Evolutionary conservation across 2,888 invertebrate species (phyloP).

Genomic region (Eutolmus rufibarbis): DNA sequence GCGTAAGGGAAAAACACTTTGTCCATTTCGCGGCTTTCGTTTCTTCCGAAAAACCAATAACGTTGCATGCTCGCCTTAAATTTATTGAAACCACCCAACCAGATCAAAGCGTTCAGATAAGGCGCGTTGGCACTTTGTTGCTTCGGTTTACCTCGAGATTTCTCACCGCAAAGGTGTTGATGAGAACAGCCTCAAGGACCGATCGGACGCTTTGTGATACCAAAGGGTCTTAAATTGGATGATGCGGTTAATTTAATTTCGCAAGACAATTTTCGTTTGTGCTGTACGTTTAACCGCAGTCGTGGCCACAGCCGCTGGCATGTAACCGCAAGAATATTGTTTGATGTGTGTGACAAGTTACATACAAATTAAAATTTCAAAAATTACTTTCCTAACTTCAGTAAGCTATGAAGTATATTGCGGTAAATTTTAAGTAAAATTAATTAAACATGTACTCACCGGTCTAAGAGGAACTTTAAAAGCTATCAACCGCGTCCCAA

Average conservation of each 20-base stretch:
- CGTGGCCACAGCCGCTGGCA: not conserved
- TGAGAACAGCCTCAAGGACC: conserved; percentile 12
- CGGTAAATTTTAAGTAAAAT: not conserved
- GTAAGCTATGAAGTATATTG: not conserved
- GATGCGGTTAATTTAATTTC: conserved; percentile 30
- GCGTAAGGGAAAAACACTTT: conserved; percentile 27
- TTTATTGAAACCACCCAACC: conserved; percentile 37
- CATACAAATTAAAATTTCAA: not conserved
- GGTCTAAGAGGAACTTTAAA: conserved; percentile 68
- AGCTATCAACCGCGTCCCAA: conserved; percentile 67
- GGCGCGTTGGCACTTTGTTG: not conserved
- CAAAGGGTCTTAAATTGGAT: conserved; percentile 25
- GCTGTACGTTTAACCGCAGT: not conserved
- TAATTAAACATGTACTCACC: conserved; percentile 53
- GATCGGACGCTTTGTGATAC: not conserved
- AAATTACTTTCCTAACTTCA: not conserved
- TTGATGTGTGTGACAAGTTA: not conserved
- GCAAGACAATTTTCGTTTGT: conserved; percentile 5
- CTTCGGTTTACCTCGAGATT: not conserved
- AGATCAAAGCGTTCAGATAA: conserved; percentile 28
- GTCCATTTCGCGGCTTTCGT: conserved; percentile 11
- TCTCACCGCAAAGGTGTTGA: conserved; percentile 39
- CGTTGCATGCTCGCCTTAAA: conserved; percentile 29
- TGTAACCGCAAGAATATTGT: not conserved
- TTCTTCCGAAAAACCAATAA: conserved; percentile 26